Conservation (phyloP, 2,113 vertebrate species). For the Ancistrus triradiatus region DNA sequence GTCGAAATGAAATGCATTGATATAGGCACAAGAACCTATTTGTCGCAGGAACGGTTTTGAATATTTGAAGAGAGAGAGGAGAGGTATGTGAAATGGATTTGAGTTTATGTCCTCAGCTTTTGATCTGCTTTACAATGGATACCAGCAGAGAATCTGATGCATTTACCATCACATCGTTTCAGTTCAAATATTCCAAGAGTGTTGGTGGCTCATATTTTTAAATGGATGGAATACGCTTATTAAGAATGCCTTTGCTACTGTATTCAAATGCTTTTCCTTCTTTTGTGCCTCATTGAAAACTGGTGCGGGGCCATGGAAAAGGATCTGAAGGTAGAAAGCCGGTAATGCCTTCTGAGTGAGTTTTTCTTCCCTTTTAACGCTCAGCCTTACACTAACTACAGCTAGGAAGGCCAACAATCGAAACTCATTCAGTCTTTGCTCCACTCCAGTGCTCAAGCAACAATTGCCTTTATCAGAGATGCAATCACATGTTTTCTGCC, state of each 20-base stretch:
- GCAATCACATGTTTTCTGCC: constrained; percentile 38
- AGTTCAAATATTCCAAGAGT: no score
- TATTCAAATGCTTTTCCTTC: constrained; percentile 1
- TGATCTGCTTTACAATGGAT: no score
- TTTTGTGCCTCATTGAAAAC: constrained; percentile 14
- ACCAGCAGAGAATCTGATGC: no score
- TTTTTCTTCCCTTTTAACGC: constrained; percentile 17
- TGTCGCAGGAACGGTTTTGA: constrained; percentile 41
- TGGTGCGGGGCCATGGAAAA: constrained; percentile 24
- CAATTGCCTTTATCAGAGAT: constrained; percentile 37
- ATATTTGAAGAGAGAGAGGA: no score
- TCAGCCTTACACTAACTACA: constrained; percentile 27
- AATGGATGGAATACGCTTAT: constrained; percentile 20
- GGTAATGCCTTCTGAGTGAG: constrained; percentile 27
- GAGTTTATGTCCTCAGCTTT: no score
- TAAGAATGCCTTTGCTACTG: constrained; percentile 13
- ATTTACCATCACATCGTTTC: no score
- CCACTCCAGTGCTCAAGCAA: constrained; percentile 16
- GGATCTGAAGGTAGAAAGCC: constrained; percentile 29
- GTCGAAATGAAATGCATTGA: constrained; percentile 92
- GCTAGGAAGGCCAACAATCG: constrained; percentile 26
- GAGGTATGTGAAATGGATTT: no score
- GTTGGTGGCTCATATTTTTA: neutral
- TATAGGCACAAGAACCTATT: constrained; percentile 80
- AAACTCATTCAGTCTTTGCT: constrained; percentile 28